Conservation (phyloP, 37 sponge, comb jelly and placozoan species). For the Petrosia ficiformis region DNA sequence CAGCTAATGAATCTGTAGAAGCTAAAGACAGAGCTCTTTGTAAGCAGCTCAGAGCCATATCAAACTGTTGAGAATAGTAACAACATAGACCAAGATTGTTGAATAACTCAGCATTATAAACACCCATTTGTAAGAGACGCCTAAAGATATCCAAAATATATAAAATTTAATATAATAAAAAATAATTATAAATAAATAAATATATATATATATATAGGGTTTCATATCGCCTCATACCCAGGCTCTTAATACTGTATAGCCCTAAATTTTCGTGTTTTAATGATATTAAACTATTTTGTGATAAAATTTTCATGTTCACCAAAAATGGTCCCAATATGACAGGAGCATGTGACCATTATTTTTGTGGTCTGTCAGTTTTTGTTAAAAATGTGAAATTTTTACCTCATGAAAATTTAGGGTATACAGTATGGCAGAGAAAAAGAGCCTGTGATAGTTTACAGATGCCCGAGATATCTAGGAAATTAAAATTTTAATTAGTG, state of each 20-base stretch:
- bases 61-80: slow-evolving; percentile 98
- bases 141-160: slow-evolving; percentile 21
- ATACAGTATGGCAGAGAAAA: too few species aligned
- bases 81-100: slow-evolving; percentile 96
- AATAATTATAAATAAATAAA: neutral
- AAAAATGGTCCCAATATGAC: too few species aligned
- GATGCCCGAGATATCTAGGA: too few species aligned
- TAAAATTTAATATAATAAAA: neutral
- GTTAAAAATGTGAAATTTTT: too few species aligned
- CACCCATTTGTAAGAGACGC: slow-evolving; percentile 95
- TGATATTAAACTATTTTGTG: neutral
- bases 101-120: slow-evolving; percentile 92
- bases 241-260: too few species aligned
- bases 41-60: slow-evolving; percentile 91
- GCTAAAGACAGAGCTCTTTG: slow-evolving; percentile 79
- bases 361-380: too few species aligned
- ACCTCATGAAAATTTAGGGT: too few species aligned
- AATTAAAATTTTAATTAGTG: too few species aligned
- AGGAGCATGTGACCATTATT: too few species aligned
- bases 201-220: neutral
- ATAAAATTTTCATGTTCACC: too few species aligned
- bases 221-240: too few species aligned
- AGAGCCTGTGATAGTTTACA: too few species aligned
- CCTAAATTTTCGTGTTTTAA: neutral
- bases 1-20: slow-evolving; percentile 79